phyloP scores from a whole-genome alignment of 2,113 vertebrate genomes.

The Todiramphus saurophagus region DNA sequence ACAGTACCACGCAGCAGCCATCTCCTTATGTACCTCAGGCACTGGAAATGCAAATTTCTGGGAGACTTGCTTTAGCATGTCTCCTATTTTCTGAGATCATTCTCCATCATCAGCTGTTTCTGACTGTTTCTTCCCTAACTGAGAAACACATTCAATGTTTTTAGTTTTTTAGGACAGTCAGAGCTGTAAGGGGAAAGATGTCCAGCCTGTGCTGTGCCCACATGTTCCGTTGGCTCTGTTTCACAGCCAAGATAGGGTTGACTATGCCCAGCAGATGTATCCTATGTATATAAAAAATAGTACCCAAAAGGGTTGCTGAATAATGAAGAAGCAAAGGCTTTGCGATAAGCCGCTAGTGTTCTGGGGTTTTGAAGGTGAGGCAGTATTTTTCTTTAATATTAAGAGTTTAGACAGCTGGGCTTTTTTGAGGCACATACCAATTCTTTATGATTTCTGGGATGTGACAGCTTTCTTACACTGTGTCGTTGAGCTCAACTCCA shows the following conservation, averaged over 20 bases:
- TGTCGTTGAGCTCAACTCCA: not conserved
- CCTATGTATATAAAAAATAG: not conserved
- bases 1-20: not conserved
- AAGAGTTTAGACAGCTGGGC: accelerated
- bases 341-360: not conserved
- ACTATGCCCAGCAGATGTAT: not conserved
- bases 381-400: not conserved
- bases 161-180: not conserved
- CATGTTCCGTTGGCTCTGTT: not conserved
- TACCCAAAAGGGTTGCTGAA: not conserved
- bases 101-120: not conserved
- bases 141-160: not conserved
- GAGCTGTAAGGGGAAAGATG: not conserved
- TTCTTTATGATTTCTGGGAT: not conserved
- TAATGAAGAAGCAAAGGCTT: not conserved
- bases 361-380: not conserved
- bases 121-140: not conserved
- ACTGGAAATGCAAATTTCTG: not conserved
- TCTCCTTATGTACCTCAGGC: not conserved
- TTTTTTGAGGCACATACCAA: not conserved
- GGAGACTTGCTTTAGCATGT: not conserved
- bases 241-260: not conserved
- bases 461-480: not conserved
- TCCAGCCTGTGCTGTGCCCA: not conserved
- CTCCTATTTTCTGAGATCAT: not conserved